Evolutionary conservation across 2,113 vertebrate genomes (phyloP).

Genomic region (Mus pahari): DNA sequence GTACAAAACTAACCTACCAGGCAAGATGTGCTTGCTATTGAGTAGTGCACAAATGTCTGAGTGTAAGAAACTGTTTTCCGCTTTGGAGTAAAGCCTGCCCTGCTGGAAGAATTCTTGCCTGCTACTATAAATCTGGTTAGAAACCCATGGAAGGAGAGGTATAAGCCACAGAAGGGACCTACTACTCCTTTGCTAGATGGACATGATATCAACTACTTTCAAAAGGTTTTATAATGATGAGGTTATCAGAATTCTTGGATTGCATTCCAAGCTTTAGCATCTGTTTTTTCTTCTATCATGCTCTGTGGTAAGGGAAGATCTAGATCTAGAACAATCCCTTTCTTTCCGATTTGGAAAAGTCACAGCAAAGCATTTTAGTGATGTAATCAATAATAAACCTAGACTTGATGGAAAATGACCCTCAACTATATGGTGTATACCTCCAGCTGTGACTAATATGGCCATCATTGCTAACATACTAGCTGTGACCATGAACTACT

Average conservation of each 20-base stretch:
- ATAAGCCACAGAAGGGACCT: no score
- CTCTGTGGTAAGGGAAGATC: background rate
- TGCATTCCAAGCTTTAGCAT: background rate
- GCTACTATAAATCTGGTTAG: background rate
- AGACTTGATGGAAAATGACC: background rate
- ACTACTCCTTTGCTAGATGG: background rate
- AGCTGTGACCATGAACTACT: background rate
- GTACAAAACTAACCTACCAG: background rate
- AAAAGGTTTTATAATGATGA: background rate
- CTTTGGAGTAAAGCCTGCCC: background rate
- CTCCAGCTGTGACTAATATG: background rate
- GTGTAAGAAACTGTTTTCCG: background rate
- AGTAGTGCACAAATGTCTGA: background rate
- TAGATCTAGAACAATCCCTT: background rate
- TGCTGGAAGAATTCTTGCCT: background rate
- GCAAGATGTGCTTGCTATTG: background rate
- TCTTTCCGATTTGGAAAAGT: background rate
- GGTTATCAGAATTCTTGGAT: background rate
- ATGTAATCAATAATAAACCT: background rate
- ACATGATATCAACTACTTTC: background rate
- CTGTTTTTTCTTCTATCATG: background rate
- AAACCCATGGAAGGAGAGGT: background rate
- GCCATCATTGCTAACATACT: background rate
- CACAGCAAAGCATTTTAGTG: background rate
- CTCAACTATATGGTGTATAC: accelerated